Conservation (phyloP, 2,888 invertebrate species). For the Trissonchulus latispiculum region DNA sequence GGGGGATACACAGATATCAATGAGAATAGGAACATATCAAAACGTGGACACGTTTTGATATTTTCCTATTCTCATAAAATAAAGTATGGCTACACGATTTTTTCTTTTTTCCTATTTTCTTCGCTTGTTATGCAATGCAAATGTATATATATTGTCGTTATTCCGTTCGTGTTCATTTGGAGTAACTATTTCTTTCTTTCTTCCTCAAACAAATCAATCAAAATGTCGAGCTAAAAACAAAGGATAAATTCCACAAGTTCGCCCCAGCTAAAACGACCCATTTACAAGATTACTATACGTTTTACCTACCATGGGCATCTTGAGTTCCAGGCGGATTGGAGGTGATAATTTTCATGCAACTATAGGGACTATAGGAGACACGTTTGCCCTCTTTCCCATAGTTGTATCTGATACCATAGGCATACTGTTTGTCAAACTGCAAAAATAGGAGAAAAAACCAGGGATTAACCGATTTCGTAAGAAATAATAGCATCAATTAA, state of each 20-base stretch:
- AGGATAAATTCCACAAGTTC: not conserved
- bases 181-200: not conserved
- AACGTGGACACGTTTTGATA: no score
- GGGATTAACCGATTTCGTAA: no score
- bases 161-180: not conserved
- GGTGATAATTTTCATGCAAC: constrained; percentile 75
- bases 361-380: constrained; percentile 72
- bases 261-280: no score
- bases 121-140: no score
- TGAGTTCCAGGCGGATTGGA: constrained; percentile 56
- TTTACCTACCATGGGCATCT: constrained; percentile 61
- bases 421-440: constrained; percentile 80
- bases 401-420: constrained; percentile 79
- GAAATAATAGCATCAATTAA: no score
- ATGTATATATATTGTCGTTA: no score
- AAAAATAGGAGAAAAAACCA: no score
- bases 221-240: not conserved
- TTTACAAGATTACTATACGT: not conserved
- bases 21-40: no score
- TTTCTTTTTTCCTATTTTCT: no score
- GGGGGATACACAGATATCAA: no score
- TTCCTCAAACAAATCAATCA: not conserved
- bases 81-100: no score
- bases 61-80: no score
- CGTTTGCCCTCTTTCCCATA: constrained; percentile 92